Percentiles rank a stretch among this genome's conserved stretches.
Conservation (phyloP, 1,140 invertebrate species). For the Odontomachus brunneus region DNA sequence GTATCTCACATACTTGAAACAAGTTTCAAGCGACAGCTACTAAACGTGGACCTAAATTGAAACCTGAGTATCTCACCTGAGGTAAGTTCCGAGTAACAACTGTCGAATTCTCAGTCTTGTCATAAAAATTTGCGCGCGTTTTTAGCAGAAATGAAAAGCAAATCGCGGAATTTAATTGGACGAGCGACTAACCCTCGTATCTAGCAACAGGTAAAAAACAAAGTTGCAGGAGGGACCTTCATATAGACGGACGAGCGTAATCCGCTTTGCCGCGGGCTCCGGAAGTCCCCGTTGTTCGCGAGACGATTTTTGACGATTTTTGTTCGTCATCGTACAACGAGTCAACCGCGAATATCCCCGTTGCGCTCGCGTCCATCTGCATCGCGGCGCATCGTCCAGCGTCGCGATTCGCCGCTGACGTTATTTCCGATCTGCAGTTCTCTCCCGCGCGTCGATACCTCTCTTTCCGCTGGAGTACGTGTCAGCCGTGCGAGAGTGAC, state of each 20-base stretch:
- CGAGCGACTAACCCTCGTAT: background rate
- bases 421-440: conserved; percentile 58
- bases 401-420: background rate
- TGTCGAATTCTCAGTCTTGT: too few relatives aligned
- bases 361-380: background rate
- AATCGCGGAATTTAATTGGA: conserved; percentile 2
- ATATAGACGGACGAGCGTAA: conserved; percentile 6
- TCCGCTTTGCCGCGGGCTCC: conserved; percentile 23
- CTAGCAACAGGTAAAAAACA: conserved; percentile 34
- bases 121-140: background rate
- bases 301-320: conserved; percentile 58
- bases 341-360: conserved; percentile 22
- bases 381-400: too few relatives aligned
- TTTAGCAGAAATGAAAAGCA: background rate
- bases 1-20: too few relatives aligned
- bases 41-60: too few relatives aligned
- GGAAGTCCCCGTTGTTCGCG: background rate
- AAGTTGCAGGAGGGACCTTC: background rate
- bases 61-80: too few relatives aligned
- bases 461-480: conserved; percentile 61
- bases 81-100: too few relatives aligned
- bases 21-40: too few relatives aligned
- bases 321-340: conserved; percentile 25
- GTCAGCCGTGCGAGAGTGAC: conserved; percentile 64
- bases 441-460: conserved; percentile 52